Evolutionary conservation across 2,888 invertebrate species (phyloP).

Genomic region (Luperina nickerlii): DNA sequence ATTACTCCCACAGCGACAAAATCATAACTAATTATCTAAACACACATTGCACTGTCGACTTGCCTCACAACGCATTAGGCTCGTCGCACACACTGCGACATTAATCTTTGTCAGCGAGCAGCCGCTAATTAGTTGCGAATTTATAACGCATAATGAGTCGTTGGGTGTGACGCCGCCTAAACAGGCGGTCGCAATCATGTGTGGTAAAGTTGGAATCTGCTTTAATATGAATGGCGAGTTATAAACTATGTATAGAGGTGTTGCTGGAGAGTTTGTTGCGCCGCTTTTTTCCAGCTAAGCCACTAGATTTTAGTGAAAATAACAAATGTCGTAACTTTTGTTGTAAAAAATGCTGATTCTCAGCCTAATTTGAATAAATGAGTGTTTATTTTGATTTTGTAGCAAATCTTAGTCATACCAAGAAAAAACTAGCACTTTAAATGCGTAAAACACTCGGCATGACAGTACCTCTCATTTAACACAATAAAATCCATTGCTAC

Average conservation of each 20-base stretch:
- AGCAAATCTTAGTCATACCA: background rate
- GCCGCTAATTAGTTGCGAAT: conserved; percentile 75
- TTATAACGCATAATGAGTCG: conserved; percentile 71
- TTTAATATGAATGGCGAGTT: conserved; percentile 13
- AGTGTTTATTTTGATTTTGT: background rate
- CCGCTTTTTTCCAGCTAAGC: too few relatives aligned
- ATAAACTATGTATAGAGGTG: background rate
- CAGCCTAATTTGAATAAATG: background rate
- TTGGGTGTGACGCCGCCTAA: conserved; percentile 59
- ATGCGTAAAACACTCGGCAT: background rate
- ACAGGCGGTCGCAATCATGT: conserved; percentile 48
- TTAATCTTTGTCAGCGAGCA: conserved; percentile 74
- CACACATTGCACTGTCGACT: conserved; percentile 50
- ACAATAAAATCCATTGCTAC: background rate
- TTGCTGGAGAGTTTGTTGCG: too few relatives aligned
- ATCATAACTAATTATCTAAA: conserved; percentile 50
- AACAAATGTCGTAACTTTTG: background rate
- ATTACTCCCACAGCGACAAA: conserved; percentile 31
- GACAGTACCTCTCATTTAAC: background rate
- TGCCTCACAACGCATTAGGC: conserved; percentile 66
- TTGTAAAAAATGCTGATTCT: background rate
- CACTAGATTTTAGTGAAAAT: background rate
- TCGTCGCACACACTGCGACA: conserved; percentile 64
- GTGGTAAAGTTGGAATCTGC: conserved; percentile 28
- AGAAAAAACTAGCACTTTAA: background rate